These are phyloP conservation scores for Micronycteris hirsuta DNA, from an alignment of 2,113 vertebrate species.

Conservation along the genomic window DNA sequence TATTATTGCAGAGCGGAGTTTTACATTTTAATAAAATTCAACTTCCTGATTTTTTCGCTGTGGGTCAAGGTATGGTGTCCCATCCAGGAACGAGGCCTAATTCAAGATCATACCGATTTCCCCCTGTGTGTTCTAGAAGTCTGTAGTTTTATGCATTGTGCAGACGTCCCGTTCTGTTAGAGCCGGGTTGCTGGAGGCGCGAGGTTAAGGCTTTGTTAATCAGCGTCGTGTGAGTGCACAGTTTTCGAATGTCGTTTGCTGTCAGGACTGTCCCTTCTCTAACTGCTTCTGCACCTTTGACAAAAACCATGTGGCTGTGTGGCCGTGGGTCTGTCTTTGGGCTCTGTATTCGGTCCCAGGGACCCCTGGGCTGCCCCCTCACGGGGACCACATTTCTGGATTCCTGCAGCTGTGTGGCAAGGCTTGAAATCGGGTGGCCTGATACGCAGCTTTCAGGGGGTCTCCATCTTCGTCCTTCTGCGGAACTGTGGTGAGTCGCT, in stretches of 20 bases:
- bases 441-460: too few relatives aligned
- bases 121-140: background rate
- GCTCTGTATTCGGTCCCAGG: background rate
- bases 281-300: background rate
- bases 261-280: background rate
- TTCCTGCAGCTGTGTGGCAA: too few relatives aligned
- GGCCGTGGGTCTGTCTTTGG: background rate
- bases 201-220: background rate
- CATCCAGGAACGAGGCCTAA: background rate
- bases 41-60: background rate
- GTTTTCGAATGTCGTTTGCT: too few relatives aligned
- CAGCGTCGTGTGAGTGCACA: accelerated
- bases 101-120: background rate
- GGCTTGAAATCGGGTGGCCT: accelerated
- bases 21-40: background rate
- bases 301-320: background rate
- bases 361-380: background rate
- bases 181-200: background rate
- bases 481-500: background rate
- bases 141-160: background rate
- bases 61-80: background rate
- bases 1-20: background rate
- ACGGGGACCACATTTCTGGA: accelerated
- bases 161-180: background rate
- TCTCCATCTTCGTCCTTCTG: too few relatives aligned